Evolutionary conservation across 1,140 invertebrate species (phyloP).

Genomic region (Diuraphis noxia): DNA sequence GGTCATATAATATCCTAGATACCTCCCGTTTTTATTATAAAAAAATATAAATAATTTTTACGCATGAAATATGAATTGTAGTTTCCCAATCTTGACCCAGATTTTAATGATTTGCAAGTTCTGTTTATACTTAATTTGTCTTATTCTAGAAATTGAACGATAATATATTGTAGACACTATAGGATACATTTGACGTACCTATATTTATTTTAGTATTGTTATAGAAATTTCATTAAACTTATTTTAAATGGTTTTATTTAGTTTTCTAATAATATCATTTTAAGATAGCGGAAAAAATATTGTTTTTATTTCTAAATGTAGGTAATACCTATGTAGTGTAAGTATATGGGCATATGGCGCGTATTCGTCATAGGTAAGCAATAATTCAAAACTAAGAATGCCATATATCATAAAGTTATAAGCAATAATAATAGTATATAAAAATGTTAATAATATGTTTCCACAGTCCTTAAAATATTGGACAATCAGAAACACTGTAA

Average conservation of each 20-base stretch:
- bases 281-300: not conserved
- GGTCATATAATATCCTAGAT: not conserved
- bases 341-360: no score
- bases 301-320: not conserved
- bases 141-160: not conserved
- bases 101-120: not conserved
- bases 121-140: not conserved
- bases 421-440: not conserved
- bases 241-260: not conserved
- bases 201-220: not conserved
- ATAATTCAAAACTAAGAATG: not conserved
- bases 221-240: not conserved
- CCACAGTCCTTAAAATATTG: not conserved
- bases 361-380: not conserved
- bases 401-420: not conserved
- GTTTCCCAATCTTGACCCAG: not conserved
- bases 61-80: not conserved
- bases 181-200: not conserved
- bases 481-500: not conserved
- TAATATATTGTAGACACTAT: not conserved
- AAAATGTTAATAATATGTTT: not conserved
- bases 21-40: not conserved
- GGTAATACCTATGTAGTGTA: not conserved
- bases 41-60: not conserved
- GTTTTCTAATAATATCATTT: not conserved